Conservation (phyloP, 1,140 invertebrate genomes). For the Euwallacea fornicatus region DNA sequence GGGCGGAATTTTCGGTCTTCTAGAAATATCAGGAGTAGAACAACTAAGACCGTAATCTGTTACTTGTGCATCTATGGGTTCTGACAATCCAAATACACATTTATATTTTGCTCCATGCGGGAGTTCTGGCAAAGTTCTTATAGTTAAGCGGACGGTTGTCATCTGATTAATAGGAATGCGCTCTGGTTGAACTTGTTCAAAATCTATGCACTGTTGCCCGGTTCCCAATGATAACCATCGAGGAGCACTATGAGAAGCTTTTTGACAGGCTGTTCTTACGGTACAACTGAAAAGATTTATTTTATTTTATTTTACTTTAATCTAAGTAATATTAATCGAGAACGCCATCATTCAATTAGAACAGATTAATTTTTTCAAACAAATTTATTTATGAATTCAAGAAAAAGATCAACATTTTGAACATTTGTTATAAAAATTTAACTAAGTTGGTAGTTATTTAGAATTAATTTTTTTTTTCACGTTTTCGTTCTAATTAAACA, state of each 20-base stretch:
- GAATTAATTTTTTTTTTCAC: too few relatives aligned
- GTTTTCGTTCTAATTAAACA: too few relatives aligned
- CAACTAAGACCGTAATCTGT: slow-evolving; percentile 81
- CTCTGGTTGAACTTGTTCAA: slow-evolving; percentile 89
- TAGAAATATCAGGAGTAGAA: slow-evolving; percentile 75
- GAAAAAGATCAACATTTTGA: too few relatives aligned
- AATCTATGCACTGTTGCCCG: slow-evolving; percentile 93
- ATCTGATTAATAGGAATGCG: slow-evolving; percentile 84
- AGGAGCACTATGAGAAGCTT: slow-evolving; percentile 84
- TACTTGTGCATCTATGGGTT: slow-evolving; percentile 83
- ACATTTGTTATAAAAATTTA: too few relatives aligned
- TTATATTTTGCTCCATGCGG: slow-evolving; percentile 89
- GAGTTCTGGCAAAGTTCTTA: slow-evolving; percentile 85
- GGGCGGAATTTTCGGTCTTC: slow-evolving; percentile 77
- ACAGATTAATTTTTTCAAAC: too few relatives aligned
- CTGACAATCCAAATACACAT: slow-evolving; percentile 86
- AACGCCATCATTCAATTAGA: too few relatives aligned
- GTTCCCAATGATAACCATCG: slow-evolving; percentile 90
- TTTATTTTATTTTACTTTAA: neutral
- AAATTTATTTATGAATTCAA: too few relatives aligned
- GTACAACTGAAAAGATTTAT: slow-evolving; percentile 72
- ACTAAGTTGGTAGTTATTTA: too few relatives aligned
- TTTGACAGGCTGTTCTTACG: slow-evolving; percentile 82
- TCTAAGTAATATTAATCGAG: too few relatives aligned
- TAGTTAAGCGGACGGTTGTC: slow-evolving; percentile 81